Evolutionary conservation across 1,140 invertebrate species (phyloP), one percentile per base, ranked within the genome.

Genomic region (Copidosoma floridanum): DNA sequence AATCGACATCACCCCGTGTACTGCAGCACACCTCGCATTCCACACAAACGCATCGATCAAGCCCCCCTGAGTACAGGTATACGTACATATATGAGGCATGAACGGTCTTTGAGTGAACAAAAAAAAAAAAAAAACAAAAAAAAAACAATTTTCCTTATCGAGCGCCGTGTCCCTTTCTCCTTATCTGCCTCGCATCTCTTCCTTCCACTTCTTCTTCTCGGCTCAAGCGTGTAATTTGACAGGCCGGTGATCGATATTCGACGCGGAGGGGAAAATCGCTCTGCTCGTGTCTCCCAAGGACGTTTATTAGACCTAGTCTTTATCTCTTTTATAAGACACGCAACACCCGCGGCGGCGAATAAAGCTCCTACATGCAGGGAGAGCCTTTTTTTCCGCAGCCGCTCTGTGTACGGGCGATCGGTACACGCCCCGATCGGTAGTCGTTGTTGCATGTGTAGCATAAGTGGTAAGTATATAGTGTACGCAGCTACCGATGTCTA

Each of bases 101-200:
- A n/a, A n/a, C n/a, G n/a, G n/a, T n/a, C n/a, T n/a, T n/a, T n/a
- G n/a, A n/a, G n/a, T n/a, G n/a, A n/a, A n/a, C n/a, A n/a, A n/a
- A n/a, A n/a, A n/a, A n/a, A n/a, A n/a, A n/a, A n/a, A n/a, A n/a
- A n/a, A n/a, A n/a, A n/a, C n/a, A n/a, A 52, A 61, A 61, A 55
- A 51, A 61, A 61, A 61, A 61, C 48, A 55, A 61, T 61, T 50
- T 47, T 18, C 43, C 43, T 55, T 55, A 54, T 61, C 43, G 32
- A 18, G 6, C 26, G 16, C 37, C 26, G 53, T 35, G 21, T 44
- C 38, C 50, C 21, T n/a, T 27, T 16, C 16, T 4, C 23, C n/a
- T 46, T 44, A 44, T 51, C 38, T 43, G 3, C 10, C 5, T 12
- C 14, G 11, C 51, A 40, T 26, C 29, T 35, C 38, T 16, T 48